Evolutionary conservation across 2,888 invertebrate genomes (phyloP).

Genomic region (Helleia helle): DNA sequence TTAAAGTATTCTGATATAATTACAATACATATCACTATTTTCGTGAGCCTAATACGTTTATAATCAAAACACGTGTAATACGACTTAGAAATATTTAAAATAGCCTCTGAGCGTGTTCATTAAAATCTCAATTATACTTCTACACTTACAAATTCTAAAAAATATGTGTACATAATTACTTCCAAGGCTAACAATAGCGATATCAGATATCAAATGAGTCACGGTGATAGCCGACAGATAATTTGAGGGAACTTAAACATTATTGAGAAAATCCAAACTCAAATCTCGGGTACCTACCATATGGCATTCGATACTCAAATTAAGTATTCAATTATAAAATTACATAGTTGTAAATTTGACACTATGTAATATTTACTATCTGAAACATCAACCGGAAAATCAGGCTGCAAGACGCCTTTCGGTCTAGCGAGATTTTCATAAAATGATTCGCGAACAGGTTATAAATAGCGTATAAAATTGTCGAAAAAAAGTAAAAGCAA

Average conservation of each 20-base stretch:
- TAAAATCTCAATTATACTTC: conserved; percentile 1
- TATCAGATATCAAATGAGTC: not conserved
- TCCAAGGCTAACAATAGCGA: not conserved
- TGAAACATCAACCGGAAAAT: conserved; percentile 2
- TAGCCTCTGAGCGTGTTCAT: not conserved
- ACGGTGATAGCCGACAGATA: not conserved
- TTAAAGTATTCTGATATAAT: not conserved
- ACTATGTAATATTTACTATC: too few relatives aligned
- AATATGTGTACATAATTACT: not conserved
- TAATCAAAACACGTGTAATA: not conserved
- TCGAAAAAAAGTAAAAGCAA: conserved; percentile 6
- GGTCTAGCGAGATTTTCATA: conserved; percentile 3
- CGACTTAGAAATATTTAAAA: not conserved
- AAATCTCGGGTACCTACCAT: not conserved
- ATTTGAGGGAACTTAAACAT: not conserved
- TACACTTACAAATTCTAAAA: not conserved
- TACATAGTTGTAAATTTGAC: too few relatives aligned
- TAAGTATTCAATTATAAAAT: not conserved
- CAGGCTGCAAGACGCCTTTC: not conserved
- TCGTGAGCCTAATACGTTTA: too few relatives aligned
- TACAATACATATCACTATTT: too few relatives aligned
- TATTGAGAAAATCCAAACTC: not conserved
- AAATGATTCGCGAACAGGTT: not conserved
- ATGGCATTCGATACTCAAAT: not conserved
- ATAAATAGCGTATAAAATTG: not conserved